phyloP scores from a whole-genome alignment of 2,797 vertebrate genomes.

The Coccyzus lansbergi region DNA sequence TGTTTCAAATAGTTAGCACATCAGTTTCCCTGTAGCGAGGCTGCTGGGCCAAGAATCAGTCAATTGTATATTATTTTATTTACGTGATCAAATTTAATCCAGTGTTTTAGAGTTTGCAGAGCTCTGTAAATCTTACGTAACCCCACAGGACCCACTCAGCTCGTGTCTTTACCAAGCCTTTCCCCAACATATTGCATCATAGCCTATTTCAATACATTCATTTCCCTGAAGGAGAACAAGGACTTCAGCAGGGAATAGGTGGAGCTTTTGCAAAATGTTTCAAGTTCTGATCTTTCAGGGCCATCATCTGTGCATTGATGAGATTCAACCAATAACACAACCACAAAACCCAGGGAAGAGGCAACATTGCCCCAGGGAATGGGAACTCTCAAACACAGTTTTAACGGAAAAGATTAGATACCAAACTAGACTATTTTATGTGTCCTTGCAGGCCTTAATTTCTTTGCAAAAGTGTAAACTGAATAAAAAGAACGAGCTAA shows the following conservation, averaged over 20 bases:
- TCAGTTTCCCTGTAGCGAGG: background rate
- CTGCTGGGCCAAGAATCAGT: background rate
- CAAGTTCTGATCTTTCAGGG: background rate
- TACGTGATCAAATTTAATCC: background rate
- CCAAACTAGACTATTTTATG: background rate
- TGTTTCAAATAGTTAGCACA: background rate
- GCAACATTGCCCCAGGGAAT: background rate
- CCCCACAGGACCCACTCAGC: background rate
- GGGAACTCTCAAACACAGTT: background rate
- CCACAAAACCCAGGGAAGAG: background rate
- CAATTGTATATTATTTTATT: background rate
- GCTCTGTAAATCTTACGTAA: background rate
- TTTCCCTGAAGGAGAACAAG: background rate
- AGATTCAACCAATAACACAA: background rate
- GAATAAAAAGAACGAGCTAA: constrained; percentile 37
- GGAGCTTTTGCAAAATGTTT: background rate
- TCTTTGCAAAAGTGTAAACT: background rate
- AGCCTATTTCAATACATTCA: background rate
- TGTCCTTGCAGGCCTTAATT: constrained; percentile 12
- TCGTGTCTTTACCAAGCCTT: background rate
- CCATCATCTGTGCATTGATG: background rate
- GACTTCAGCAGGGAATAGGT: background rate
- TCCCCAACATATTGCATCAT: background rate
- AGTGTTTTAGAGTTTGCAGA: background rate
- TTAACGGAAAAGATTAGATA: background rate